phyloP scores from a whole-genome alignment of 2,113 vertebrate species.

The Lynx canadensis region DNA sequence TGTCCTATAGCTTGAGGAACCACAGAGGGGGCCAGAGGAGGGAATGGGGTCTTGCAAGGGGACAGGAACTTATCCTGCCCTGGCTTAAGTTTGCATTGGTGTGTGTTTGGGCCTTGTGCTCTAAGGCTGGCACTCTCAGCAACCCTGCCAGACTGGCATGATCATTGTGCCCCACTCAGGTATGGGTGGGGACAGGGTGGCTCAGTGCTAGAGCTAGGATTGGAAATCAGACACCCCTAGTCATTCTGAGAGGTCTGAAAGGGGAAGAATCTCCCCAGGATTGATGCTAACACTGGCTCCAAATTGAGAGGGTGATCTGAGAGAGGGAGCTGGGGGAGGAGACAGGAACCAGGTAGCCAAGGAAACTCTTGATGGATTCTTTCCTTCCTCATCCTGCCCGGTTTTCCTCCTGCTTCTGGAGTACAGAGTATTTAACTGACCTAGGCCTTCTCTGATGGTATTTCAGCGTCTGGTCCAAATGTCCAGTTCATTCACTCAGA shows the following conservation, averaged over 20 bases:
- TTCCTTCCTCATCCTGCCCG: neutral
- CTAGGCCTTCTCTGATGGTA: neutral
- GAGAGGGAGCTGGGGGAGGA: neutral
- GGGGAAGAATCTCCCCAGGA: neutral
- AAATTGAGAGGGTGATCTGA: neutral
- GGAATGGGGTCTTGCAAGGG: neutral
- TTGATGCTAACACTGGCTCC: neutral
- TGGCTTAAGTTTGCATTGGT: neutral
- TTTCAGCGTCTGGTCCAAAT: neutral
- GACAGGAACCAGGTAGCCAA: neutral
- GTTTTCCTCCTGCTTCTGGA: neutral
- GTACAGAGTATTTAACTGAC: neutral
- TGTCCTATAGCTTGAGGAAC: neutral
- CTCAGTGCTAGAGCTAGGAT: neutral
- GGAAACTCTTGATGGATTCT: neutral
- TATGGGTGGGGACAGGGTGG: neutral
- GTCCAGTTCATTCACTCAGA: neutral
- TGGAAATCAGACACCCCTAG: neutral
- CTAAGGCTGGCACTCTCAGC: neutral
- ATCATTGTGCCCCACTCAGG: neutral
- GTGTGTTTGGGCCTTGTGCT: rapidly evolving
- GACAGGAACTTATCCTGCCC: neutral
- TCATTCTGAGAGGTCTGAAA: neutral
- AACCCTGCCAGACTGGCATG: neutral
- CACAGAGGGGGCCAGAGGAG: neutral